These are phyloP conservation scores for Netelia fuscicornis DNA, from an alignment of 2,888 invertebrate species.

Conservation along the genomic window DNA sequence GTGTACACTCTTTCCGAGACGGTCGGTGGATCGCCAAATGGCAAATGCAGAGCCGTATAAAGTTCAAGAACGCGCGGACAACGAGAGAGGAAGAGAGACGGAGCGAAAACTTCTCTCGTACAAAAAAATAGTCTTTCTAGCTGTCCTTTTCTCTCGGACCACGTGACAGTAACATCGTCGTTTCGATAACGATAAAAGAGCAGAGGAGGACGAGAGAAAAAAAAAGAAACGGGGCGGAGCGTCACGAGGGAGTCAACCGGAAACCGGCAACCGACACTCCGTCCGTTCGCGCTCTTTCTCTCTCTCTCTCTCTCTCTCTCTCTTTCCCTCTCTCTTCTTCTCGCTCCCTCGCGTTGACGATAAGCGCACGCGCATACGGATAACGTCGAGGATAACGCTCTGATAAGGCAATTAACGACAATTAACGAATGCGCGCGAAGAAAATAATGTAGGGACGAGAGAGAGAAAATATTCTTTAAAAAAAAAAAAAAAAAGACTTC, in stretches of 20 bases:
- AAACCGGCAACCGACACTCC: constrained; percentile 53
- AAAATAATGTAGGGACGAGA: constrained; percentile 2
- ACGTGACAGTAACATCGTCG: constrained; percentile 27
- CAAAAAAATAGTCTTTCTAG: background rate
- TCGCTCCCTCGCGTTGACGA: constrained; percentile 17
- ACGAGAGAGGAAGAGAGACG: background rate
- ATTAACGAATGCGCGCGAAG: background rate
- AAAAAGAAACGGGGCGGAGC: background rate
- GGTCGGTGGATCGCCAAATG: background rate
- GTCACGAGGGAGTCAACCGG: constrained; percentile 26
- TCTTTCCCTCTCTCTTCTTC: background rate
- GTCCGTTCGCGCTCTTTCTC: constrained; percentile 12
- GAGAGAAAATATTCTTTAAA: background rate
- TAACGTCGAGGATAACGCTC: constrained; percentile 4
- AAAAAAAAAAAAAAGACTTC: too few relatives aligned
- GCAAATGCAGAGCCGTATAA: background rate
- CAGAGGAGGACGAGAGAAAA: background rate
- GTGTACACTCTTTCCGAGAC: background rate
- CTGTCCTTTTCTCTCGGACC: background rate
- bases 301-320: background rate
- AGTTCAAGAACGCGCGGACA: background rate
- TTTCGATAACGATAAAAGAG: constrained; percentile 42
- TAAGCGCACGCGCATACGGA: constrained; percentile 34
- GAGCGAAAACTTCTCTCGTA: constrained; percentile 6
- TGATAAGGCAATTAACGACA: constrained; percentile 22